phyloP scores from a whole-genome alignment of 2,797 vertebrate genomes.

The Streptopelia turtur region DNA sequence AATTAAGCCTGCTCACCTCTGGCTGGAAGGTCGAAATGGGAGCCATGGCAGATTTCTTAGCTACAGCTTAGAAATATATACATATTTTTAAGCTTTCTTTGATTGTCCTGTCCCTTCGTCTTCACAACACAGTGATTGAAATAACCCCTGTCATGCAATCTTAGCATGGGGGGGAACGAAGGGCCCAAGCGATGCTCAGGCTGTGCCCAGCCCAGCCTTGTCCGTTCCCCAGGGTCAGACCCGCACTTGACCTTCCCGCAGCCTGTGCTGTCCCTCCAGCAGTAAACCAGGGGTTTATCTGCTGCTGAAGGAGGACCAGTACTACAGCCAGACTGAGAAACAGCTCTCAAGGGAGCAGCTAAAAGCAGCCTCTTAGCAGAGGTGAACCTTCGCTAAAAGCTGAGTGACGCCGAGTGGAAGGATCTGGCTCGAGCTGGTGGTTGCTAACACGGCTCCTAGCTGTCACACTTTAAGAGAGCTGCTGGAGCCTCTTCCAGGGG shows the following conservation, averaged over 20 bases:
- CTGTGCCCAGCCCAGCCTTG: background rate
- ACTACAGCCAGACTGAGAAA: background rate
- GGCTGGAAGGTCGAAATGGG: background rate
- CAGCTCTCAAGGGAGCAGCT: background rate
- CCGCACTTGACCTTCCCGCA: background rate
- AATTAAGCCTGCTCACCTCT: slow-evolving; percentile 37
- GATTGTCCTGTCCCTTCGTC: background rate
- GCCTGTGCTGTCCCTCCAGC: background rate
- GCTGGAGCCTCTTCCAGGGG: accelerated
- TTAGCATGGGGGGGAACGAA: background rate
- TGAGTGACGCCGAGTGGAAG: accelerated
- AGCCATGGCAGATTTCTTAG: background rate
- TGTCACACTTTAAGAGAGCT: background rate
- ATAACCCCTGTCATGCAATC: background rate
- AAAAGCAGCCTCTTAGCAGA: background rate
- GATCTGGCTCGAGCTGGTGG: background rate
- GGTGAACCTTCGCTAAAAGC: background rate
- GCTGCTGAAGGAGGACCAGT: background rate
- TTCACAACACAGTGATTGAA: background rate
- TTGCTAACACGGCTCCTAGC: background rate
- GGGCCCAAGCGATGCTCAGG: background rate
- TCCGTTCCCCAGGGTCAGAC: background rate
- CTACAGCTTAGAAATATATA: background rate
- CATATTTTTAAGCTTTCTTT: background rate
- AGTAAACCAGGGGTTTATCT: background rate